Conservation (phyloP, 2,888 invertebrate genomes). For the Drosophila macrospina region DNA sequence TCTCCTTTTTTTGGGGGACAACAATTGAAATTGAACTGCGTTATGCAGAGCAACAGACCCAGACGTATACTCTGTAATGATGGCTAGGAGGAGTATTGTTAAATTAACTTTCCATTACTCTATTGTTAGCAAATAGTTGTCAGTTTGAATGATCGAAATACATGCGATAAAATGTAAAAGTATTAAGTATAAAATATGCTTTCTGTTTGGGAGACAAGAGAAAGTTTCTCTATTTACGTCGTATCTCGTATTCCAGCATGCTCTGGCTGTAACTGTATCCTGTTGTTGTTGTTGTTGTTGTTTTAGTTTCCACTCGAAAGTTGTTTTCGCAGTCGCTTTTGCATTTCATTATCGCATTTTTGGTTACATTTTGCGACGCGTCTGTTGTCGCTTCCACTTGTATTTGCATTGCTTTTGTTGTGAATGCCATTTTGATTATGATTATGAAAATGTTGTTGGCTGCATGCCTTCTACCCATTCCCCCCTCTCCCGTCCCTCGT, state of each 20-base stretch:
- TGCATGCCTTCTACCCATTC: constrained; percentile 36
- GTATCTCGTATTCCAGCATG: constrained; percentile 1
- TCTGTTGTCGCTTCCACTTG: constrained; percentile 67
- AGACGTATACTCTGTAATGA: constrained; percentile 32
- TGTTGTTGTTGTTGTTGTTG: constrained; percentile 24
- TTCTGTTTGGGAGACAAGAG: neutral
- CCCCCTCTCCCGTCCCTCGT: neutral
- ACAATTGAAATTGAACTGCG: constrained; percentile 81
- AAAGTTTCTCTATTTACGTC: neutral
- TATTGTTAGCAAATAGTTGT: too few species aligned
- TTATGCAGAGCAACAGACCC: constrained; percentile 66
- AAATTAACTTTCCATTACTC: too few species aligned
- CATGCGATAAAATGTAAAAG: too few species aligned
- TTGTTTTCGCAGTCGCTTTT: constrained; percentile 57
- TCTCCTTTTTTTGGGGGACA: constrained; percentile 44
- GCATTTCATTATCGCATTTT: constrained; percentile 77
- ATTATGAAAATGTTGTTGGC: constrained; percentile 78
- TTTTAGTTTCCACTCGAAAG: constrained; percentile 41
- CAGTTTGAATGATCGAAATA: too few species aligned
- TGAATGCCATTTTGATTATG: constrained; percentile 82
- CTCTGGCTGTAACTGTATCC: neutral
- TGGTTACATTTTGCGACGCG: constrained; percentile 76
- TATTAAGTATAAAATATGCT: neutral
- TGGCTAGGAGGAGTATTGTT: neutral
- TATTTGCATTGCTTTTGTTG: constrained; percentile 80